These are phyloP conservation scores for Prunella strophiata DNA, from an alignment of 2,797 vertebrate genomes.

Conservation along the genomic window DNA sequence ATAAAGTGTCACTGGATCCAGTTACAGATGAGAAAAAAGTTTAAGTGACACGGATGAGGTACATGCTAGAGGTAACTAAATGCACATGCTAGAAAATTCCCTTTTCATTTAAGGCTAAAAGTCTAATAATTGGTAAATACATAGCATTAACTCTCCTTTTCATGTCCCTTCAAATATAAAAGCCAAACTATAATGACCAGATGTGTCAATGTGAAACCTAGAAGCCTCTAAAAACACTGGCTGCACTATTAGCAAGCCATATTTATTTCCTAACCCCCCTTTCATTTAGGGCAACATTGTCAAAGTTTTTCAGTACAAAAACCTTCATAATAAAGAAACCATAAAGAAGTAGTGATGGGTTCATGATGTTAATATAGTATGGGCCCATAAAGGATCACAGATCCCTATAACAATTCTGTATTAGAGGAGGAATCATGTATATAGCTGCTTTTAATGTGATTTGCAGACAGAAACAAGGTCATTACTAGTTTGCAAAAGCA, in stretches of 20 bases:
- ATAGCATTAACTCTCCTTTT: neutral
- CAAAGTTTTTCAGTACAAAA: neutral
- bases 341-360: neutral
- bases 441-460: neutral
- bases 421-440: neutral
- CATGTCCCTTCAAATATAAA: neutral
- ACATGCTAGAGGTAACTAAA: neutral
- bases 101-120: neutral
- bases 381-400: neutral
- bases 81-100: neutral
- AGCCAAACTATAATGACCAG: neutral
- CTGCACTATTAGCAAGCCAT: neutral
- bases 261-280: neutral
- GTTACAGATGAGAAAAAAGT: slow-evolving; percentile 21
- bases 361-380: neutral
- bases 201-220: neutral
- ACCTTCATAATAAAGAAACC: neutral
- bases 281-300: neutral
- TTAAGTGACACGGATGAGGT: neutral
- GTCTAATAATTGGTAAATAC: neutral
- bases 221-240: neutral
- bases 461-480: neutral
- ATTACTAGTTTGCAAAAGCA: neutral
- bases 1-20: neutral
- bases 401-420: neutral